A percentile compares a stretch with the other conserved stretches of the same genome.
Conservation (phyloP, 2,888 invertebrate species). For the Eupithecia tripunctaria region DNA sequence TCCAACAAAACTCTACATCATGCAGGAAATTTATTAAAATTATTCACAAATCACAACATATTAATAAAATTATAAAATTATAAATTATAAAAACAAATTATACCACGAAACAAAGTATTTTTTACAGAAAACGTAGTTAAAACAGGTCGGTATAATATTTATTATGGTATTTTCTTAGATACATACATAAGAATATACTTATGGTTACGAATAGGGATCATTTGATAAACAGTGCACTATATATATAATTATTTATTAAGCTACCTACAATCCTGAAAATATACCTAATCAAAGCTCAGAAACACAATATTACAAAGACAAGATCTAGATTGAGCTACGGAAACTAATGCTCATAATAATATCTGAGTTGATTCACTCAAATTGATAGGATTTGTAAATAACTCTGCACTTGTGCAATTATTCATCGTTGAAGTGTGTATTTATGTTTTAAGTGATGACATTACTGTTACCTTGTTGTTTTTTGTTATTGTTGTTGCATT, state of each 20-base stretch:
- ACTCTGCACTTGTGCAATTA: not conserved
- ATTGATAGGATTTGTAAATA: not conserved
- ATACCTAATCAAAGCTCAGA: not conserved
- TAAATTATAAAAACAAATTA: too few relatives aligned
- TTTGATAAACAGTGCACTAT: not conserved
- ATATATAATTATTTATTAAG: too few relatives aligned
- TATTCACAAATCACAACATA: too few relatives aligned
- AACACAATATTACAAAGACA: conserved; percentile 10
- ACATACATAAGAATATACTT: too few relatives aligned
- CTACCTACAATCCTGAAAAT: conserved; percentile 8
- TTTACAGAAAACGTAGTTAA: too few relatives aligned
- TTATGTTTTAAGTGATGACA: not conserved
- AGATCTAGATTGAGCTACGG: conserved; percentile 19
- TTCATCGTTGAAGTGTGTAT: too few relatives aligned
- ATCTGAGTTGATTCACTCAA: conserved; percentile 7
- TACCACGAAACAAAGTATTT: too few relatives aligned
- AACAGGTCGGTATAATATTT: too few relatives aligned
- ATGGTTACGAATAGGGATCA: not conserved
- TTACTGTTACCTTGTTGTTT: not conserved
- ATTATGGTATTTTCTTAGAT: too few relatives aligned
- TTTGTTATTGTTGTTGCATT: not conserved
- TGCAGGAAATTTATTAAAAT: too few relatives aligned
- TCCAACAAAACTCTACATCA: too few relatives aligned
- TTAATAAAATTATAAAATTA: too few relatives aligned
- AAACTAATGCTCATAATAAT: conserved; percentile 28